Evolutionary conservation across 2,888 invertebrate genomes (phyloP).

Genomic region (Nasonia oneida): DNA sequence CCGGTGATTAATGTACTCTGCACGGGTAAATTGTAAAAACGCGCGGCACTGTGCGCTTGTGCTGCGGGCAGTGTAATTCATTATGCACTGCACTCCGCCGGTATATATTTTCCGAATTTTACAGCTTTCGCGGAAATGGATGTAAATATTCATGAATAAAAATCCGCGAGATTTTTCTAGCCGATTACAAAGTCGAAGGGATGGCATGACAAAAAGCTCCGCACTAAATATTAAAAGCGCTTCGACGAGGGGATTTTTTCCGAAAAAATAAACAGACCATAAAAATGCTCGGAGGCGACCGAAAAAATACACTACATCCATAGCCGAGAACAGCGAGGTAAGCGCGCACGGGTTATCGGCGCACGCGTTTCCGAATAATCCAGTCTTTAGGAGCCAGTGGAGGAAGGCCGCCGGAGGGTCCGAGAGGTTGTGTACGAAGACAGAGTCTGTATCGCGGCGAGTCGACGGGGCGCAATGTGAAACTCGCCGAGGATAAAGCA

Average conservation of each 20-base stretch:
- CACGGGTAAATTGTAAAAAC: constrained; percentile 29
- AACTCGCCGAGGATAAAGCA: constrained; percentile 57
- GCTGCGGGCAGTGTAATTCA: neutral
- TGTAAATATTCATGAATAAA: neutral
- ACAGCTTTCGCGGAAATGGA: neutral
- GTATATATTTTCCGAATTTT: neutral
- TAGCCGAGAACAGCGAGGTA: constrained; percentile 34
- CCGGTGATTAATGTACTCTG: constrained; percentile 44
- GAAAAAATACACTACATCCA: constrained; percentile 18
- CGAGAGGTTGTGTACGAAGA: neutral
- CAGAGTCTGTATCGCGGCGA: constrained; percentile 20
- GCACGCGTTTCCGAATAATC: constrained; percentile 48
- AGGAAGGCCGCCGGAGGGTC: neutral
- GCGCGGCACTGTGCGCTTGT: neutral
- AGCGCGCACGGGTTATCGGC: neutral
- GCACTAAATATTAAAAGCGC: neutral
- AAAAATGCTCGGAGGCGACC: constrained; percentile 21
- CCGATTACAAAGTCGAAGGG: neutral
- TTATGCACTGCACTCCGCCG: neutral
- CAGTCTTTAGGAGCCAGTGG: constrained; percentile 17
- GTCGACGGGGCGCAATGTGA: constrained; percentile 41
- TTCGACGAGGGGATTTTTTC: neutral
- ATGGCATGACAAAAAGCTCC: neutral
- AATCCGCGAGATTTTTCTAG: neutral
- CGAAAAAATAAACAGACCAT: constrained; percentile 39